Base-by-base conservation (phyloP, 2,888 invertebrate genomes). In the Cryptocheilus praepositus region DNA sequence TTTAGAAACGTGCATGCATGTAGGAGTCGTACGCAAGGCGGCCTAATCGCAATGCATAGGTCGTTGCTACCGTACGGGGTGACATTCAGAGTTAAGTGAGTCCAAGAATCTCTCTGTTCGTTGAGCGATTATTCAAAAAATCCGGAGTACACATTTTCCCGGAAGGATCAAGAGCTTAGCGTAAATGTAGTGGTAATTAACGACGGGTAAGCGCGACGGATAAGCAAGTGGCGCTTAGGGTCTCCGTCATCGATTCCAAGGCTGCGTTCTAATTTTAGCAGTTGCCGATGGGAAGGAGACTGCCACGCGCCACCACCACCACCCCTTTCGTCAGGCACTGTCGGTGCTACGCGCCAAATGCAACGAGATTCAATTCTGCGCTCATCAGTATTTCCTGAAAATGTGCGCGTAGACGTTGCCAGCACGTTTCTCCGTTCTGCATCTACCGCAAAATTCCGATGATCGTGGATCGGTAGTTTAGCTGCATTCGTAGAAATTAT, bases 181-280 rank as follows among this genome's bases (percentile, higher is more conserved):
- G 49, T 16, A 45, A 7, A 16, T 7, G 16, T 45, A 8, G 49
- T 18, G 49, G 11, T 22, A 57, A 68, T 66, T 64, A 62, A 61
- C 44, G 51, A 65, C 53, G 46, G 28, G 36, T 21, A 11, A 53
- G 54, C 16, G 7, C 43, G 15, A n/a, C 21, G 55, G 36, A 36
- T 55, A n/a, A 36, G 55, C 57, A 65, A 57, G 61, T 51, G 67
- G 45, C 59, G 51, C 46, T 69, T 76, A 61, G 56, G 56, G 64
- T 61, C 57, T 45, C 43, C 75, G 62, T 61, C 70, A 71, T 73
- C 64, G 74, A 75, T 68, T 62, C 61, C 75, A 77, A 77, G 69
- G 75, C 49, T 64, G 55, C 15, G 61, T 67, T 73, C 79, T 71
- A 79, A 79, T 75, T 77, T 77, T 75, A 75, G 36, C 36, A 36